Evolutionary conservation across 2,888 invertebrate genomes (phyloP).

Genomic region (Caenorhabditis sp.): DNA sequence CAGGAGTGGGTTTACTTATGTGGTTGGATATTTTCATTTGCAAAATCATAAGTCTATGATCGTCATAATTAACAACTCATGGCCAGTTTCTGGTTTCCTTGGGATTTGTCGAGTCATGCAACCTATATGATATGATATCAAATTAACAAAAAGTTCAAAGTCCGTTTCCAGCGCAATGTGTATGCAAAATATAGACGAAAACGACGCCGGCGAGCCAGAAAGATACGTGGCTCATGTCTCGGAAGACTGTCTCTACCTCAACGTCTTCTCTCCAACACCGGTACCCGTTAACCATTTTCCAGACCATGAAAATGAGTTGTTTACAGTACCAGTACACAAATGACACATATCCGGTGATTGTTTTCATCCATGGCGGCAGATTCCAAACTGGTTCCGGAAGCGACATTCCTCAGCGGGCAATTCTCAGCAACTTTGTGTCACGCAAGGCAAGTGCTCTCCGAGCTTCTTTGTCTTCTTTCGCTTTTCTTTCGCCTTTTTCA

Average conservation of each 20-base stretch:
- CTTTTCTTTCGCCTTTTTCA: slow-evolving; percentile 12
- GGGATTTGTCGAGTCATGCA: too few species aligned
- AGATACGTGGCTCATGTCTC: slow-evolving; percentile 77
- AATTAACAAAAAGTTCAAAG: too few species aligned
- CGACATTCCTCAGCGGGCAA: slow-evolving; percentile 77
- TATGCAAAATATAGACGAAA: slow-evolving; percentile 75
- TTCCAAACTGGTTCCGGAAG: slow-evolving; percentile 88
- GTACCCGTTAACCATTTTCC: slow-evolving; percentile 68
- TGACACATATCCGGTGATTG: slow-evolving; percentile 90
- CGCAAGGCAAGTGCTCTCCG: slow-evolving; percentile 86
- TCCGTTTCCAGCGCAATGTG: slow-evolving; percentile 72
- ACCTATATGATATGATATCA: too few species aligned
- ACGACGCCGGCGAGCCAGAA: slow-evolving; percentile 70
- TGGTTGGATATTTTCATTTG: too few species aligned
- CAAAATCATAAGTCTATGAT: too few species aligned
- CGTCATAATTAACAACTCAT: too few species aligned
- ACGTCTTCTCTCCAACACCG: slow-evolving; percentile 91
- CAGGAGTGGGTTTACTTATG: too few species aligned
- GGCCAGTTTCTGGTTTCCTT: too few species aligned
- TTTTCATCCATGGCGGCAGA: slow-evolving; percentile 96
- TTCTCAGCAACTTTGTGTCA: slow-evolving; percentile 83
- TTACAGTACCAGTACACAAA: slow-evolving; percentile 81
- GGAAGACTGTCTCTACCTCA: slow-evolving; percentile 95
- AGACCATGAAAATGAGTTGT: not conserved
- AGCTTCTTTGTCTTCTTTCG: slow-evolving; percentile 7